Base-by-base conservation (phyloP, 2,888 invertebrate species). In the Volucella inanis region DNA sequence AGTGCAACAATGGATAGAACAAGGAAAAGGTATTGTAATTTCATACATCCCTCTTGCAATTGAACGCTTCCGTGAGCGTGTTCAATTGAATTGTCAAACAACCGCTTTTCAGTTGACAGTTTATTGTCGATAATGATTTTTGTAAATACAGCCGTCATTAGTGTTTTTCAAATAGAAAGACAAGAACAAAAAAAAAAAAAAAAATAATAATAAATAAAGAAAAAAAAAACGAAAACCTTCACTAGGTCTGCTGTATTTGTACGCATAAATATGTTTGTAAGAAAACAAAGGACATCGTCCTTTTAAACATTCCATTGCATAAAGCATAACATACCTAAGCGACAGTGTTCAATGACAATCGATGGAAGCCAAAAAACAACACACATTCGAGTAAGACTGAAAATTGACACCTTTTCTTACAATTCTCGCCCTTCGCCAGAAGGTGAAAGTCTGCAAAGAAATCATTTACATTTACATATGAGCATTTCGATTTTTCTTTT, bases 111-210 rank as follows among this genome's bases (percentile, higher is more conserved):
- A 87, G 88, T 88, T 87, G 87, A 86, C 87, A 87, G 83, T 86
- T 52, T 78, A 87, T 87, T 86, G 86, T 81, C 87, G 82, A 88
- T 91, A 90, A 91, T 90, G 89, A 88, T 74, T 87, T 88, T 45
- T 72, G 90, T 87, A 90, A 91, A 91, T 87, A 91, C 90, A 91
- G 90, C 91, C 90, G 88, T 86, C 88, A 82, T 76, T 83, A 78
- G 65, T 81, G 38, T 55, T 57, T 64, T 14, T 54, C n/a, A n/a
- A 47, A 64, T 31, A 31, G 6, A 6, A 31, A 31, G 31, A 6
- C 31, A 31, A 31, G 6, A 31, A 31, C 4, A 31, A 31, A 31
- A 31, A 22, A 22, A 22, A 22, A 22, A 3, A 6, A 31, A 6
- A n/a, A n/a, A n/a, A n/a, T n/a, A n/a, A n/a, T n/a, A n/a, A n/a